Evolutionary conservation across 2,797 vertebrate genomes (phyloP).

Genomic region (Euthynnus affinis): DNA sequence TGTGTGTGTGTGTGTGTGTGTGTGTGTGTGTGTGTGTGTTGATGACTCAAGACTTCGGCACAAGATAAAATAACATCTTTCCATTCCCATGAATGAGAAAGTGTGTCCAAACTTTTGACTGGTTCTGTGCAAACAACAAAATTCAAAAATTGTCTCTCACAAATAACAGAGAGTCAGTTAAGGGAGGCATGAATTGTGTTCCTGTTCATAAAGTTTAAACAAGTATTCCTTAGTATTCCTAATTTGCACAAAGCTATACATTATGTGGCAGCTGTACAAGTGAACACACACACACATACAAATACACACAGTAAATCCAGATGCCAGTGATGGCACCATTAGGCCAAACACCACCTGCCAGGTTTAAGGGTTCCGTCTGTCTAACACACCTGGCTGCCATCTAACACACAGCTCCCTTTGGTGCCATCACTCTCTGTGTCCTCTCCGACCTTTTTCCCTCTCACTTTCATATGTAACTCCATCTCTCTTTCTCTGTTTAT

Average conservation of each 20-base stretch:
- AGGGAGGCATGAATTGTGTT: not conserved
- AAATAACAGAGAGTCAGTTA: not conserved
- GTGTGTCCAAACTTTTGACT: too few relatives aligned
- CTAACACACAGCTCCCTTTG: conserved; percentile 54
- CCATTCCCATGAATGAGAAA: too few relatives aligned
- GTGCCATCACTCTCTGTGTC: conserved; percentile 64
- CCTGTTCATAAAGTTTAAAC: not conserved
- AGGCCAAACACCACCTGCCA: conserved; percentile 69
- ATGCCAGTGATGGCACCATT: conserved; percentile 66
- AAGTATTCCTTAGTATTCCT: not conserved
- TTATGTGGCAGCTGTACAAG: not conserved
- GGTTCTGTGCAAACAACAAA: not conserved
- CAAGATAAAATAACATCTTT: not conserved
- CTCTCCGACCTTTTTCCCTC: conserved; percentile 67
- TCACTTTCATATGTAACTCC: conserved; percentile 31
- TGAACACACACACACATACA: conserved; percentile 18
- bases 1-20: conserved; percentile 17
- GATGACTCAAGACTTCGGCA: conserved; percentile 14
- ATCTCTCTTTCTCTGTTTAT: conserved; percentile 34
- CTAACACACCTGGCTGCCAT: conserved; percentile 70
- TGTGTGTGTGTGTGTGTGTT: conserved; percentile 25
- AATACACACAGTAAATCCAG: conserved; percentile 49
- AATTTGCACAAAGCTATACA: conserved; percentile 20
- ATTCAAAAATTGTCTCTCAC: not conserved
- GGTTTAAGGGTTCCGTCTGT: conserved; percentile 67